Conservation (phyloP, 2,113 vertebrate genomes). For the Mormoops blainvillei region DNA sequence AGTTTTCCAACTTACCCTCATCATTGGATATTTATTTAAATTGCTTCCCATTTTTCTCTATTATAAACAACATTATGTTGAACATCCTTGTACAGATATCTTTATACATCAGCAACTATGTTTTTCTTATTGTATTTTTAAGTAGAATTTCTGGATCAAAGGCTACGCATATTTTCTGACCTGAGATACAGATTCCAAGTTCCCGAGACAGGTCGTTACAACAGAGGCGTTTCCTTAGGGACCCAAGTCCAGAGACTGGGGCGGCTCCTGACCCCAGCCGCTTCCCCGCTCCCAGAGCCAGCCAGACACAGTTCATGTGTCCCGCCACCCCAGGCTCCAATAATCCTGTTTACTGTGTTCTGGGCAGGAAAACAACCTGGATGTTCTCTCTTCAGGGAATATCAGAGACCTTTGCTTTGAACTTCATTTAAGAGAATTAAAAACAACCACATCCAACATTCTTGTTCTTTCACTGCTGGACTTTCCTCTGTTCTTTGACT, state of each 20-base stretch:
- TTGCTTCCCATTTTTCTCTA: background rate
- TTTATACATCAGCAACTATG: background rate
- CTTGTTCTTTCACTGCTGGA: background rate
- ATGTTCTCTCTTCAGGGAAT: background rate
- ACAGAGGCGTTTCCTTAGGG: constrained; percentile 16
- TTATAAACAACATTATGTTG: background rate
- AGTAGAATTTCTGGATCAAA: background rate
- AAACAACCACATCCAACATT: background rate
- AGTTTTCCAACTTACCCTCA: background rate
- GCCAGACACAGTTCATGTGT: background rate
- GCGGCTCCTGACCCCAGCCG: background rate
- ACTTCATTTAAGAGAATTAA: constrained; percentile 24
- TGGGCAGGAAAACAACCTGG: background rate
- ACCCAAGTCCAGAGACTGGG: constrained; percentile 44
- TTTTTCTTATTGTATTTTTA: background rate
- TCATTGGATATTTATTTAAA: background rate
- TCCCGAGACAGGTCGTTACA: background rate
- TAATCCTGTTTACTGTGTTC: constrained; percentile 39
- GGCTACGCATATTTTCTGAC: background rate
- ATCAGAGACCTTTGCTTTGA: constrained; percentile 39
- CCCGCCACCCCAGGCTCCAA: background rate
- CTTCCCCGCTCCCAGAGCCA: background rate
- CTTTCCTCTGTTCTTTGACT: background rate
- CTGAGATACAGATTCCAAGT: background rate
- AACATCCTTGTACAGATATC: background rate